These are phyloP conservation scores for Diplosoma virens DNA, from an alignment of 23 tunicate species.

Conservation along the genomic window DNA sequence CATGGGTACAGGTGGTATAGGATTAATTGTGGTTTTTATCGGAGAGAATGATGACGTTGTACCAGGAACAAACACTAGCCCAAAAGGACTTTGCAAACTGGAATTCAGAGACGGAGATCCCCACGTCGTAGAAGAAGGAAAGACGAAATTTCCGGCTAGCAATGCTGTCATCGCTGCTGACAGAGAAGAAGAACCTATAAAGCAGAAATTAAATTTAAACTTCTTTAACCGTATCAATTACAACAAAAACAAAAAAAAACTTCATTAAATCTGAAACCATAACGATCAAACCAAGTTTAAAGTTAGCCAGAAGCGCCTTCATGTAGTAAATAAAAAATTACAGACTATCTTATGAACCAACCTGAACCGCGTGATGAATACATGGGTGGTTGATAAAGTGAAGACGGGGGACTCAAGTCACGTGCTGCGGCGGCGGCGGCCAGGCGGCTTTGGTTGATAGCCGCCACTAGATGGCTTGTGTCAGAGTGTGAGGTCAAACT, in stretches of 20 bases:
- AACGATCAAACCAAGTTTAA: neutral
- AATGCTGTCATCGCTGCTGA: constrained; percentile 8
- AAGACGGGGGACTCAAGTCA: neutral
- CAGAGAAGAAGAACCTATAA: neutral
- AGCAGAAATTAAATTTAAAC: no score
- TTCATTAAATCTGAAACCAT: neutral
- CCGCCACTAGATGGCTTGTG: constrained; percentile 70
- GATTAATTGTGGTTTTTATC: constrained; percentile 60
- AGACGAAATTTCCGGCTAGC: constrained; percentile 27
- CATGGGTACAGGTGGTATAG: constrained; percentile 67
- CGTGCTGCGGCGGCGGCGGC: constrained; percentile 40
- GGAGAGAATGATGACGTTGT: constrained; percentile 53
- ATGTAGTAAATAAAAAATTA: no score
- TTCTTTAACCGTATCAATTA: no score
- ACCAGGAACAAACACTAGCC: constrained; percentile 80
- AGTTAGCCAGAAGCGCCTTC: neutral
- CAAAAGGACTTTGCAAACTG: constrained; percentile 79
- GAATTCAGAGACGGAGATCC: constrained; percentile 29
- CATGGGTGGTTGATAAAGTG: constrained; percentile 23
- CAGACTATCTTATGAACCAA: no score
- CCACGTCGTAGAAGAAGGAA: constrained; percentile 59
- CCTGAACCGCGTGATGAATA: constrained; percentile 12
- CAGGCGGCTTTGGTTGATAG: constrained; percentile 64
- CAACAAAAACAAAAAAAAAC: constrained; percentile 5
- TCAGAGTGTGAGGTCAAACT: constrained; percentile 61